Conservation (phyloP, 2,113 vertebrate species). For the Psophia crepitans region DNA sequence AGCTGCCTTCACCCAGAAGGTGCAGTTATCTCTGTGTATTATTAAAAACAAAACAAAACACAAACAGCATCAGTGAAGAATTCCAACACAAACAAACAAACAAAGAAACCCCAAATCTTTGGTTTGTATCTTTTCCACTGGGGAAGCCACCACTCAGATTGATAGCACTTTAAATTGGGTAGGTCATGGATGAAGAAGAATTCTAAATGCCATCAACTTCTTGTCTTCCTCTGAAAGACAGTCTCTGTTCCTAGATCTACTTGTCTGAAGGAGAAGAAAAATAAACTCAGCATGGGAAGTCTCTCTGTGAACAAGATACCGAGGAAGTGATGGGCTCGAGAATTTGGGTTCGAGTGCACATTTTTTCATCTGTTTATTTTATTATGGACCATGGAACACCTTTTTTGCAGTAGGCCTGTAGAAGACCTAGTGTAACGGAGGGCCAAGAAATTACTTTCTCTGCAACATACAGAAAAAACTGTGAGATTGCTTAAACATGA, state of each 20-base stretch:
- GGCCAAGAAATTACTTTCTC: background rate
- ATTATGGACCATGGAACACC: no score
- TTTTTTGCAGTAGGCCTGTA: background rate
- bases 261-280: background rate
- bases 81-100: background rate
- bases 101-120: background rate
- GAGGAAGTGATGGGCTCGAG: background rate
- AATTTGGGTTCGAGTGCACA: background rate
- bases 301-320: background rate
- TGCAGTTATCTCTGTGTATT: background rate
- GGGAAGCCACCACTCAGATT: background rate
- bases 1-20: background rate
- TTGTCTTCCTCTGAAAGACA: conserved; percentile 13
- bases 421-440: background rate
- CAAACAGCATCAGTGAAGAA: background rate
- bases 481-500: background rate
- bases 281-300: background rate
- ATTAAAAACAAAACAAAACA: background rate
- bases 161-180: background rate
- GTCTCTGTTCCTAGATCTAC: background rate
- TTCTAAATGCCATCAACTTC: conserved; percentile 14
- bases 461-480: background rate
- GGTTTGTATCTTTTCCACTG: background rate
- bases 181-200: background rate
- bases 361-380: background rate